Evolutionary conservation across 1,140 invertebrate genomes (phyloP), one percentile per base, ranked within the genome.

Genomic region (Bombus confusus): DNA sequence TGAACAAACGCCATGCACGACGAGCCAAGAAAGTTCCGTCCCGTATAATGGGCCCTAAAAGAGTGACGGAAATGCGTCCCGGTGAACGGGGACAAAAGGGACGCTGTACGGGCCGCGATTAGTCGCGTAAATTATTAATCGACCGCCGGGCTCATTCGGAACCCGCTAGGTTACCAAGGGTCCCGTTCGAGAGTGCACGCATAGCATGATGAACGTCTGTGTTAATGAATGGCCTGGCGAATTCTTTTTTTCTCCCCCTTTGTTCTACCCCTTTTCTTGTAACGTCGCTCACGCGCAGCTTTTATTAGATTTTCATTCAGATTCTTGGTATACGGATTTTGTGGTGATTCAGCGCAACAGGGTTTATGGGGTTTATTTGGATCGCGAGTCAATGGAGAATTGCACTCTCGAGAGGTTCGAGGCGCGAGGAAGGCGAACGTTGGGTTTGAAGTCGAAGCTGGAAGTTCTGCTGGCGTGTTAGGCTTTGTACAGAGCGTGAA

Each of bases 21-120:
- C 82, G 59, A 85, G 86, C 85, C 78, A 81, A 81, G 76, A 84
- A 88, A 86, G 75, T 84, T 87, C 69, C 75, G 52, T 34, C 75
- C 75, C 71, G 74, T 87, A 77, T 71, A 83, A 86, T 72, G 43
- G 88, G 88, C 68, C 80, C 78, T 39, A 41, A 80, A 87, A 81
- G 87, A 83, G 62, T 64, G 81, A 71, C 86, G 85, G 87, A 88
- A 89, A 89, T 71, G 85, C 73, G 81, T 85, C 84, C 86, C 75
- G 41, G 28, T 39, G 71, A 69, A 57, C 86, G 43, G 52, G 81
- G 74, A 85, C 64, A 78, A 71, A 71, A 72, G 68, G 41, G 52
- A 22, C 47, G 66, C 62, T 69, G 39, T 64, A 77, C 71, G 28
- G 47, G 12, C 22, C 62, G 64, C 78, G 64, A 78, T 78, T 71